Conservation (phyloP, 2,888 invertebrate species). For the Mongoloraphidia duomilia region DNA sequence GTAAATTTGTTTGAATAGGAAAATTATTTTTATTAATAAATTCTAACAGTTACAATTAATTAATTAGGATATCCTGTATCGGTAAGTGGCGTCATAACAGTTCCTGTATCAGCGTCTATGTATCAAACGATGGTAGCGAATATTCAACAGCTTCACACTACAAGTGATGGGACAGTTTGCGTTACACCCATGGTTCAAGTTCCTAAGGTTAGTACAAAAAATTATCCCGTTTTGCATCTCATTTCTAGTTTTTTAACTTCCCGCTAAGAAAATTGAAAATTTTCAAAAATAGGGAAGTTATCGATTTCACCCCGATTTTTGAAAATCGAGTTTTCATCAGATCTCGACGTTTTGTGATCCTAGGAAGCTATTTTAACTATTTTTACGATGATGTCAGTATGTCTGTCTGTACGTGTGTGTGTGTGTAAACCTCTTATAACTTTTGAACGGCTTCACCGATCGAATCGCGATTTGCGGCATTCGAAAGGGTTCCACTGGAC, state of each 20-base stretch:
- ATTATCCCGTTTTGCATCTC: conserved; percentile 22
- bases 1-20: conserved; percentile 11
- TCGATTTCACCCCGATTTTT: too few relatives aligned
- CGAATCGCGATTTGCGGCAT: too few relatives aligned
- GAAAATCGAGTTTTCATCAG: too few relatives aligned
- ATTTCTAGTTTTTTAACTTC: conserved; percentile 24
- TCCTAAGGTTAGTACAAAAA: conserved; percentile 28
- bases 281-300: too few relatives aligned
- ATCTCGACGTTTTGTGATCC: too few relatives aligned
- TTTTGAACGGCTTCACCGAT: too few relatives aligned
- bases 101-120: conserved; percentile 88
- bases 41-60: conserved; percentile 25
- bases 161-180: conserved; percentile 67
- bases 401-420: too few relatives aligned
- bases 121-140: conserved; percentile 93
- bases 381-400: too few relatives aligned
- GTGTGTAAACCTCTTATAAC: too few relatives aligned
- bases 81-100: conserved; percentile 87
- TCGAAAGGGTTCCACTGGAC: too few relatives aligned
- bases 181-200: conserved; percentile 75
- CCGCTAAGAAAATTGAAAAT: too few relatives aligned
- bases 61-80: conserved; percentile 62
- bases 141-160: conserved; percentile 61
- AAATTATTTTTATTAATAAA: conserved; percentile 6
- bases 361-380: too few relatives aligned